Evolutionary conservation across 2,113 vertebrate species (phyloP).

Genomic region (Himantopus leucocephalus): DNA sequence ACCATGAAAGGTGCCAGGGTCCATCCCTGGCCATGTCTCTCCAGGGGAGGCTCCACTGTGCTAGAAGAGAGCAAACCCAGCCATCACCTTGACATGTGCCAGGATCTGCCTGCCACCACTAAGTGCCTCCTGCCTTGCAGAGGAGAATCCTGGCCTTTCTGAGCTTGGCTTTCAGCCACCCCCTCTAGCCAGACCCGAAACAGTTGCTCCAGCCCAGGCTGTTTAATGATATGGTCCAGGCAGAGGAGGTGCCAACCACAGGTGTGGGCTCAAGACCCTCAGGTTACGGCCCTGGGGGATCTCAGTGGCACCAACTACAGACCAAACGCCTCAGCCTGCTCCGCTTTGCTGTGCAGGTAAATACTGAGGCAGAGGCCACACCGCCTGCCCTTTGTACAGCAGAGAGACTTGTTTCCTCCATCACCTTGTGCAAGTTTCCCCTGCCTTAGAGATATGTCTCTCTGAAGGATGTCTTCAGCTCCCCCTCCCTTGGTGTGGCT

Average conservation of each 20-base stretch:
- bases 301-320: neutral
- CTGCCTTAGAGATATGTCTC: neutral
- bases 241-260: neutral
- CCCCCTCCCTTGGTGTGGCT: neutral
- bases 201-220: neutral
- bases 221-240: neutral
- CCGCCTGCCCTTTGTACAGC: neutral
- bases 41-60: neutral
- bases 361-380: neutral
- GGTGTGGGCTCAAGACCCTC: neutral
- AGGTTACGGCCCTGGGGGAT: accelerated
- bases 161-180: neutral
- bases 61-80: neutral
- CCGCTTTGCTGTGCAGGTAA: neutral
- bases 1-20: neutral
- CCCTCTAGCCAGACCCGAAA: neutral
- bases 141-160: neutral
- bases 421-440: neutral
- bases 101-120: neutral
- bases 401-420: neutral
- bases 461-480: neutral
- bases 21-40: neutral
- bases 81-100: accelerated
- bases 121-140: neutral
- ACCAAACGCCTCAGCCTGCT: neutral